phyloP scores from a whole-genome alignment of 2,888 invertebrate species.

The Pollenia griseotomentosa region DNA sequence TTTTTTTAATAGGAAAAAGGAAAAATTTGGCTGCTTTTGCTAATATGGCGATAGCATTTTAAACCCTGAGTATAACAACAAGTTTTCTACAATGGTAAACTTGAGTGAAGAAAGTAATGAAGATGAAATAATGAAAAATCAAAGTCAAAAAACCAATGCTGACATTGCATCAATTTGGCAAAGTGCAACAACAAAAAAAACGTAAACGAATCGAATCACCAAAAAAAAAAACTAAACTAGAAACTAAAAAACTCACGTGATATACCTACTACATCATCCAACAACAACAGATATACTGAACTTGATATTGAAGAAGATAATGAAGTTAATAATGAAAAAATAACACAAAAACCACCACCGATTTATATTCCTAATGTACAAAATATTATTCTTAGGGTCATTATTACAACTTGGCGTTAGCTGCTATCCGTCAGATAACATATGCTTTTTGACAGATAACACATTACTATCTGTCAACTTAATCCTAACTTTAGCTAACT shows the following conservation, averaged over 20 bases:
- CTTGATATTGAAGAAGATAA: neutral
- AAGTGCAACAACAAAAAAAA: constrained; percentile 3
- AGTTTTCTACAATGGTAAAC: constrained; percentile 21
- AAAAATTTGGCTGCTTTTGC: too few species aligned
- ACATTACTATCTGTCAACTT: too few species aligned
- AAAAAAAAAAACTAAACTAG: neutral
- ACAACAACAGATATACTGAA: neutral
- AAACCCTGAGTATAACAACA: constrained; percentile 7
- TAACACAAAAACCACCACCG: constrained; percentile 49
- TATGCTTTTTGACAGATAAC: too few species aligned
- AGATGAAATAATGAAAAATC: neutral
- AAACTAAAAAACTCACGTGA: neutral
- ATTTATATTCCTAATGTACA: neutral
- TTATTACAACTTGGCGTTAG: too few species aligned
- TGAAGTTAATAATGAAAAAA: constrained; percentile 48
- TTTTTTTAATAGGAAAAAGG: too few species aligned
- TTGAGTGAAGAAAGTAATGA: constrained; percentile 15
- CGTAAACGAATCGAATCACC: constrained; percentile 7
- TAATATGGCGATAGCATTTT: too few species aligned
- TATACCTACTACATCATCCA: neutral
- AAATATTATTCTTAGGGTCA: too few species aligned
- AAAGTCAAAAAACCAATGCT: constrained; percentile 7
- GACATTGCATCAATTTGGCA: constrained; percentile 1
- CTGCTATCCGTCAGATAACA: too few species aligned
- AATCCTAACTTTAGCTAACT: too few species aligned